Conservation (phyloP, 2,113 vertebrate genomes). For the Pagrus major region DNA sequence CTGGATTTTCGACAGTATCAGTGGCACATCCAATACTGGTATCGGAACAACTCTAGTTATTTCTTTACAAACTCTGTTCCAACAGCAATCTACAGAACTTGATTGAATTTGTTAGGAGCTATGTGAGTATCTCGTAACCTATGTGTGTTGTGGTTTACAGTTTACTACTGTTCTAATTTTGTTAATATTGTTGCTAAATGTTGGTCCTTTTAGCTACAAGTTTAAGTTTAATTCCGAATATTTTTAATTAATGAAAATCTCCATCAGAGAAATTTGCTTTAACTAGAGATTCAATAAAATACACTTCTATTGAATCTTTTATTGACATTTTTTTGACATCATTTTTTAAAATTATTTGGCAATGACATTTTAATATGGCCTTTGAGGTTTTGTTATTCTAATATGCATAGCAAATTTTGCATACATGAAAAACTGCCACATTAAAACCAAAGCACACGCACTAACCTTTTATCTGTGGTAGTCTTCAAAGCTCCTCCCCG, state of each 20-base stretch:
- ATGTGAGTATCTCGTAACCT: too few relatives aligned
- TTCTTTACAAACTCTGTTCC: background rate
- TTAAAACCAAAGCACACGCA: background rate
- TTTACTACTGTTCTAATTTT: background rate
- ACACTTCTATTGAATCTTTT: too few relatives aligned
- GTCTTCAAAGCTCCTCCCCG: slow-evolving; percentile 94
- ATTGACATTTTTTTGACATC: background rate
- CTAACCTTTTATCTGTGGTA: slow-evolving; percentile 91
- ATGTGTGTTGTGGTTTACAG: background rate
- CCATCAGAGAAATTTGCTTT: too few relatives aligned
- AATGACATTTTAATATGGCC: background rate
- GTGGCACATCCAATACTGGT: too few relatives aligned
- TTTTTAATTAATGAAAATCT: background rate
- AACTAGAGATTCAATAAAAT: background rate
- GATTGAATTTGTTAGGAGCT: background rate
- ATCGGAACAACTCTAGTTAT: too few relatives aligned
- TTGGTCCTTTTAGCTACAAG: too few relatives aligned
- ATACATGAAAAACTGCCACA: background rate
- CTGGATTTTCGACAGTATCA: too few relatives aligned
- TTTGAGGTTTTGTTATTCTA: background rate
- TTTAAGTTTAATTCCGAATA: background rate
- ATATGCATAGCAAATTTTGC: background rate
- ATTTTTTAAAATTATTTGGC: background rate
- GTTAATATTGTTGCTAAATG: background rate
- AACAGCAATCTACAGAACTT: background rate